These are phyloP conservation scores for Mesoclemmys tuberculata DNA, from an alignment of 2,113 vertebrate genomes.

Conservation along the genomic window DNA sequence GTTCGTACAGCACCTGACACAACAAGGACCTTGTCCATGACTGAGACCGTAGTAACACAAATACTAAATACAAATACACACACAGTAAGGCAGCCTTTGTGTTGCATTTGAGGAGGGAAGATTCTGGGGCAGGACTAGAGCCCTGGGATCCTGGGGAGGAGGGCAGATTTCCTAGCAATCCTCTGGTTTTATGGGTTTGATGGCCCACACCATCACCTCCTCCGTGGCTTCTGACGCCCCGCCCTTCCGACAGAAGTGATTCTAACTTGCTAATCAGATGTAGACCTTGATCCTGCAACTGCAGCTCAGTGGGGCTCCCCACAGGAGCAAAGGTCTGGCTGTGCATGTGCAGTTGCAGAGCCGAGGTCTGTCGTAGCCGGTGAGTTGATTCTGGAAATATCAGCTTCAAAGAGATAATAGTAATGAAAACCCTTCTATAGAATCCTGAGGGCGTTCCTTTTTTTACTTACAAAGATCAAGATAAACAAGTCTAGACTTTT, in stretches of 20 bases:
- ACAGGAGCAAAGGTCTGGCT: not conserved
- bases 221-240: not conserved
- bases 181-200: not conserved
- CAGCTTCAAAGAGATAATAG: not conserved
- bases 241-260: not conserved
- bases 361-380: not conserved
- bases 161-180: not conserved
- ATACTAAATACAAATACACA: not conserved
- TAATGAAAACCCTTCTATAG: not conserved
- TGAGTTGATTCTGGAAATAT: conserved; percentile 21
- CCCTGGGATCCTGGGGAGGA: not conserved
- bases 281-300: conserved; percentile 9
- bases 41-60: too few species aligned
- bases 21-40: too few species aligned
- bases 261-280: conserved; percentile 20
- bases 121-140: not conserved
- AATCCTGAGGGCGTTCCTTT: not conserved
- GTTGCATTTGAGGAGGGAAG: not conserved
- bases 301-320: not conserved
- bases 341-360: conserved; percentile 43
- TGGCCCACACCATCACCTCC: not conserved
- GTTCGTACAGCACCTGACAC: too few species aligned
- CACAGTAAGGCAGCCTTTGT: not conserved
- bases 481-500: conserved; percentile 24
- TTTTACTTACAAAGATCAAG: not conserved